A percentile compares a stretch with the other conserved stretches of the same genome.
phyloP scores from a whole-genome alignment of 92 coral and sea anemone genomes.

The Epizoanthus ramosus region DNA sequence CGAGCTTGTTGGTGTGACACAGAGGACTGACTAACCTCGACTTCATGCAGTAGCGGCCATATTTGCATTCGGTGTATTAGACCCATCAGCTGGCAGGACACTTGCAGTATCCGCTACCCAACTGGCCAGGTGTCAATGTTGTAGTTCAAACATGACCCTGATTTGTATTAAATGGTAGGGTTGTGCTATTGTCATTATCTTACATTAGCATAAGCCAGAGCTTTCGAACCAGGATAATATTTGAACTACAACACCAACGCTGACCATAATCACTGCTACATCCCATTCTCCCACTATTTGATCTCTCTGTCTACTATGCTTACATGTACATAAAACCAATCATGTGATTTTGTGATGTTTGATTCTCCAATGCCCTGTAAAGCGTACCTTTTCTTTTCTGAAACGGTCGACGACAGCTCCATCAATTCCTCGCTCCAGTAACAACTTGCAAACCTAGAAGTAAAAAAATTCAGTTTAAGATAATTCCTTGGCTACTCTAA shows the following conservation, averaged over 20 bases:
- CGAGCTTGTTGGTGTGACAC: too few species aligned
- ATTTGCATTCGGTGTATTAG: too few species aligned
- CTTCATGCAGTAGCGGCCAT: too few species aligned
- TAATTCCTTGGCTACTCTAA: not conserved
- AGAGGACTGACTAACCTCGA: too few species aligned
- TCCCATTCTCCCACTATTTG: too few species aligned
- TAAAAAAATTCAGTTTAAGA: not conserved
- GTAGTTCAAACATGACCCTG: too few species aligned
- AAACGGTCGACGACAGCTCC: not conserved
- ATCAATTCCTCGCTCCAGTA: not conserved
- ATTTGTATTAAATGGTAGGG: not conserved
- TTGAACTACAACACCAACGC: not conserved
- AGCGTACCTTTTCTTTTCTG: slow-evolving; percentile 2
- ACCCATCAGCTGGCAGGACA: slow-evolving; percentile 3
- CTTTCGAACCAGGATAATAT: slow-evolving; percentile 5
- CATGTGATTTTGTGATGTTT: too few species aligned
- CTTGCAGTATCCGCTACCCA: not conserved
- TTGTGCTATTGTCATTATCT: not conserved
- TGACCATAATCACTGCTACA: not conserved
- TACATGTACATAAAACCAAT: too few species aligned
- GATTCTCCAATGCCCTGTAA: not conserved
- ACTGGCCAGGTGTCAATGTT: slow-evolving; percentile 7
- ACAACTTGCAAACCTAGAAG: not conserved
- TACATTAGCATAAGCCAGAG: not conserved
- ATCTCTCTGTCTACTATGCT: too few species aligned